phyloP scores from a whole-genome alignment of 30 jellyfish, hydroid and myxozoan genomes.

The Hydractinia echinata region DNA sequence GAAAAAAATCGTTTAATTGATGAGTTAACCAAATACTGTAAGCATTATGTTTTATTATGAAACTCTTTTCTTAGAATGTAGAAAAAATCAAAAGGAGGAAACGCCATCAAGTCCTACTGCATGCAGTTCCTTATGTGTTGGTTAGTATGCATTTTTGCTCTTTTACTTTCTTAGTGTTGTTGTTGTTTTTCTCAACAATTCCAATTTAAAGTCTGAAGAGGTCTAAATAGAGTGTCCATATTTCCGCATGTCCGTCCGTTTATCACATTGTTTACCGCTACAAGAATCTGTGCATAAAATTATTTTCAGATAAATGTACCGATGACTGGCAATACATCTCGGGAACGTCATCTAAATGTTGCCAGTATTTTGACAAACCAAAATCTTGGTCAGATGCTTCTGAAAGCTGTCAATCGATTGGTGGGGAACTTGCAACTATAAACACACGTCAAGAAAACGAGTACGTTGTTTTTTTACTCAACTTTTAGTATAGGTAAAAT shows the following conservation, averaged over 20 bases:
- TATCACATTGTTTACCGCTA: too few relatives aligned
- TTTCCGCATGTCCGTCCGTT: too few relatives aligned
- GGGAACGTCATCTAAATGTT: constrained; percentile 49
- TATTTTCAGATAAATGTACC: constrained; percentile 57
- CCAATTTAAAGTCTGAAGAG: too few relatives aligned
- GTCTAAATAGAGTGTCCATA: too few relatives aligned
- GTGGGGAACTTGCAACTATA: constrained; percentile 60
- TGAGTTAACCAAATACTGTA: not conserved
- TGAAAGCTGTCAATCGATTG: constrained; percentile 62
- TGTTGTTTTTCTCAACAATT: not conserved
- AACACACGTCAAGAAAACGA: constrained; percentile 47
- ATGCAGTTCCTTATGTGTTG: constrained; percentile 53
- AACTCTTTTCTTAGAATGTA: constrained; percentile 39
- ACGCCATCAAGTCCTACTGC: not conserved
- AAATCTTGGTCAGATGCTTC: constrained; percentile 77
- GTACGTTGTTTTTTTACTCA: constrained; percentile 18
- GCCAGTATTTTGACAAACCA: constrained; percentile 42
- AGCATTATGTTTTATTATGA: not conserved
- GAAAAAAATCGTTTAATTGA: too few relatives aligned
- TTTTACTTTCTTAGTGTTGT: not conserved
- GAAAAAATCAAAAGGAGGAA: constrained; percentile 41
- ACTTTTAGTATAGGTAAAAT: not conserved
- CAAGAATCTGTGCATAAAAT: not conserved
- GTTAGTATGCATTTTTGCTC: constrained; percentile 29
- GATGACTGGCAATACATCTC: constrained; percentile 55